Evolutionary conservation across 2,888 invertebrate species (phyloP), one percentile per base, ranked within the genome.

Genomic region (Melipona beecheii): DNA sequence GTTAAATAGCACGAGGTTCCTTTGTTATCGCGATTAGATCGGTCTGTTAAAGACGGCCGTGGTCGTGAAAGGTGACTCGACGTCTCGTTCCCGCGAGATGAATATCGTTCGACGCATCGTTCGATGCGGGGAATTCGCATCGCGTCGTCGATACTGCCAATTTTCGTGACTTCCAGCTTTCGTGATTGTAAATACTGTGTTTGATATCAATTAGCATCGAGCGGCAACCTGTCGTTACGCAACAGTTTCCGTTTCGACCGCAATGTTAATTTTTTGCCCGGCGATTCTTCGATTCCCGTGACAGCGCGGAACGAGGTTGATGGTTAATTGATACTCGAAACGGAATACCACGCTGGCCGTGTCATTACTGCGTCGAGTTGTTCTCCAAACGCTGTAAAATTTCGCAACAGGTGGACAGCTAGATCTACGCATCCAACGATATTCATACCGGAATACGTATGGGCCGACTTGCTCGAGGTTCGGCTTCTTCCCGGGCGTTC

Each of bases 401-500:
- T 31, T 11, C 62, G 27, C 19, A 4, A 19, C 11, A 27, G 27
- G 27, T 27, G 4, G 2, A 62, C 31, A 4, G 11, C 11, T 31
- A 6, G 24, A 19, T 60, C 27, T 4, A 5, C n/a, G n/a, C n/a
- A 65, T n/a, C 19, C 2, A 15, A 27, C 6, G n/a, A 19, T 27
- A 27, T 1, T 24, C 92, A 91, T 86, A 95, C 95, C 92, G 91
- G 80, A 95, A 95, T 49, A 92, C 93, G 81, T 95, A 95, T 0
- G 95, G 95, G 11, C 95, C 95, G 50, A 94, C 65, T 87, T 94
- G 91, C 4, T 89, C 92, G 52, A 96, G 94, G 66, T 94, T 95
- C 0, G 96, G 96, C 86, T 96, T 96, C 76, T 95, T 95, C 31
- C 96, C 95, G 4, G 95, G 95, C 56, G 96, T 95, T 19, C 69